phyloP scores from a whole-genome alignment of 2,888 invertebrate species.

The Mythimna loreyi region DNA sequence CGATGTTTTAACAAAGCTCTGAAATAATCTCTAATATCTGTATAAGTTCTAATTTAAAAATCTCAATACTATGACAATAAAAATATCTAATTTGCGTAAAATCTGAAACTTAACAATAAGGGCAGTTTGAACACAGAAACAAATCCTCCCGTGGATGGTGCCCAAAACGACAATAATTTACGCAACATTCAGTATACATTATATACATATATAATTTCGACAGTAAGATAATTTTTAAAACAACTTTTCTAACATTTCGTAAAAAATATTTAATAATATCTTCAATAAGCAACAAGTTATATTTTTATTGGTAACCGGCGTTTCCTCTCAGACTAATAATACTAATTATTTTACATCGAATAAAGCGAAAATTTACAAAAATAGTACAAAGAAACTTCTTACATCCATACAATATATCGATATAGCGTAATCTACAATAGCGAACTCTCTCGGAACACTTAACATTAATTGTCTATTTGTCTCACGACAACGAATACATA shows the following conservation, averaged over 20 bases:
- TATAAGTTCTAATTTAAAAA: conserved; percentile 77
- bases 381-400: conserved; percentile 82
- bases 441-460: conserved; percentile 88
- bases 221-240: conserved; percentile 78
- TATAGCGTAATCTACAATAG: conserved; percentile 80
- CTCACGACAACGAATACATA: conserved; percentile 79
- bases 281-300: conserved; percentile 90
- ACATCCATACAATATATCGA: conserved; percentile 82
- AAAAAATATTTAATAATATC: conserved; percentile 87
- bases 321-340: conserved; percentile 90
- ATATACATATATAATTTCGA: conserved; percentile 76
- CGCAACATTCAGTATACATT: conserved; percentile 81
- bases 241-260: conserved; percentile 87
- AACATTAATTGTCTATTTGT: conserved; percentile 77
- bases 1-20: conserved; percentile 68
- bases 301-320: conserved; percentile 91
- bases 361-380: conserved; percentile 87
- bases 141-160: conserved; percentile 64
- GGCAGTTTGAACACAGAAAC: conserved; percentile 62
- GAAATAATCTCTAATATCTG: conserved; percentile 74
- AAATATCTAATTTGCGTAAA: conserved; percentile 82
- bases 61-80: conserved; percentile 79
- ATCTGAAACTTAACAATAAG: conserved; percentile 87
- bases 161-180: conserved; percentile 85
- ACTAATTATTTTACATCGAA: conserved; percentile 88